Evolutionary conservation across 2,797 vertebrate species (phyloP).

Genomic region (Erethizon dorsatum): DNA sequence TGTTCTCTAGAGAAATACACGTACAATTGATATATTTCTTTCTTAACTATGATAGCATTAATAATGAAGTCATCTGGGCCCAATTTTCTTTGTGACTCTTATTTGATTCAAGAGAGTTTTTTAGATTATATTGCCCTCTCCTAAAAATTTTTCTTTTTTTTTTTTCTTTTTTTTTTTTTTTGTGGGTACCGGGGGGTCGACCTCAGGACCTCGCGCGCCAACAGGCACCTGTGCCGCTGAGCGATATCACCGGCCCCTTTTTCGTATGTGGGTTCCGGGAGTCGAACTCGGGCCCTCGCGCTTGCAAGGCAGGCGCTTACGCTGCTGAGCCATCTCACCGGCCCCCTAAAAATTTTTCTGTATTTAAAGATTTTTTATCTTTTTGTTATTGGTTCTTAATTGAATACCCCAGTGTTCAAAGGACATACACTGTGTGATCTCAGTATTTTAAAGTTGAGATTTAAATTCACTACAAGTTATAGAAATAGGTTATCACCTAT

Average conservation of each 20-base stretch:
- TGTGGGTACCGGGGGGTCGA: too few species aligned
- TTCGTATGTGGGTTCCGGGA: too few species aligned
- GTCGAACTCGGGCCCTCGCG: too few species aligned
- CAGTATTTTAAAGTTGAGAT: not conserved
- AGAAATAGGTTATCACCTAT: not conserved
- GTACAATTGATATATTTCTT: not conserved
- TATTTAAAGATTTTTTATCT: not conserved
- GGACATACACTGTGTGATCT: not conserved
- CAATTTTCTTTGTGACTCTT: not conserved
- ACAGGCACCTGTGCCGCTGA: too few species aligned
- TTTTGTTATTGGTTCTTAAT: not conserved
- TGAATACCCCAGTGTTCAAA: not conserved
- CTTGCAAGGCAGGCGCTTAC: too few species aligned
- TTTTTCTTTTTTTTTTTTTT: too few species aligned
- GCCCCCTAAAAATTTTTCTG: not conserved
- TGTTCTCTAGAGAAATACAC: not conserved
- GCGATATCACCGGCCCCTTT: too few species aligned
- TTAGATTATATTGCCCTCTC: not conserved
- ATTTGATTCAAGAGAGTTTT: not conserved
- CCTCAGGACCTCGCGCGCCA: too few species aligned
- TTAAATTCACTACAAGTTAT: not conserved
- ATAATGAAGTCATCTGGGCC: not conserved
- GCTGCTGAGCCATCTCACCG: too few species aligned
- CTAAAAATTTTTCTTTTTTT: not conserved
- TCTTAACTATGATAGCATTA: not conserved